Evolutionary conservation across 2,113 vertebrate species (phyloP).

Genomic region (Ovis canadensis): DNA sequence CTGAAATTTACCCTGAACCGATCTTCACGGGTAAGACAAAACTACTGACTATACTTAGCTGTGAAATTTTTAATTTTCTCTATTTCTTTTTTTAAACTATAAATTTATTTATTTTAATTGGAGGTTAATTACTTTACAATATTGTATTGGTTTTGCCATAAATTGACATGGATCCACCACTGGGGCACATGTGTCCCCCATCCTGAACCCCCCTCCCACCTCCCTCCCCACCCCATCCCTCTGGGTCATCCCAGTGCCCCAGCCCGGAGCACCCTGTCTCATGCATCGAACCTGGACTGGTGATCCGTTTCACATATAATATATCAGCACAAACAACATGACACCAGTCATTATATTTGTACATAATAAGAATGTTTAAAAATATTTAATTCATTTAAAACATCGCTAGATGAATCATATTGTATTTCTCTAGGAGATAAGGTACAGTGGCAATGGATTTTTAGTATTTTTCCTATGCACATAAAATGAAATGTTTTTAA

Average conservation of each 20-base stretch:
- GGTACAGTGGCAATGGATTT: not conserved
- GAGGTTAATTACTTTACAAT: too few relatives aligned
- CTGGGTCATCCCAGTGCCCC: too few relatives aligned
- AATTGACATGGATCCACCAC: too few relatives aligned
- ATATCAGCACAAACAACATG: not conserved
- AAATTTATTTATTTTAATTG: too few relatives aligned
- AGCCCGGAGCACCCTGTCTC: too few relatives aligned
- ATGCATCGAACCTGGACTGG: not conserved
- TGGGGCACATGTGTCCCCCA: rapidly evolving
- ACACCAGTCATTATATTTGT: not conserved
- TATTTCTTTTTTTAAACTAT: not conserved
- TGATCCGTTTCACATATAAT: not conserved
- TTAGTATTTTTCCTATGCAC: not conserved
- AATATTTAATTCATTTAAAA: not conserved
- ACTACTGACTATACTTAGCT: not conserved
- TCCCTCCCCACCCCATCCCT: too few relatives aligned
- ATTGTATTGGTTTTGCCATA: too few relatives aligned
- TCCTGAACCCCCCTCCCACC: too few relatives aligned
- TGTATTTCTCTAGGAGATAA: not conserved
- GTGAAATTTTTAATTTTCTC: not conserved
- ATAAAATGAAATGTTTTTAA: not conserved
- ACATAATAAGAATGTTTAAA: not conserved
- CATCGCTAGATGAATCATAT: not conserved
- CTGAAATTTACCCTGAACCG: not conserved
- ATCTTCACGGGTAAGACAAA: not conserved